Evolutionary conservation across 2,888 invertebrate genomes (phyloP).

Genomic region (Globia sparganii): DNA sequence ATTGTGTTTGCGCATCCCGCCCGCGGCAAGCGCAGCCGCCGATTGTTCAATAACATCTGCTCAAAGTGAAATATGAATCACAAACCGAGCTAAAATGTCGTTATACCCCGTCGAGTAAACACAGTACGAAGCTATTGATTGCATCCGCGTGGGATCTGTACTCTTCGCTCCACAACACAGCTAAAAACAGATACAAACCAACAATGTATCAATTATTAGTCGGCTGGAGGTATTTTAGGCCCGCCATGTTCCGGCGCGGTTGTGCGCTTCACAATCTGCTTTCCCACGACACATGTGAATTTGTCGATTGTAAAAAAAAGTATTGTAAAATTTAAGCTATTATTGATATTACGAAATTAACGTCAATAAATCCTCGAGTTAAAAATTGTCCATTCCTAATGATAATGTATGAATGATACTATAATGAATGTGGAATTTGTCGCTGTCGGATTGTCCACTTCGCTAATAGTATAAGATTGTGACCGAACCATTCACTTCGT

Average conservation of each 20-base stretch:
- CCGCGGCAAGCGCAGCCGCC: slow-evolving; percentile 60
- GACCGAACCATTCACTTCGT: slow-evolving; percentile 77
- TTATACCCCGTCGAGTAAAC: slow-evolving; percentile 47
- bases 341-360: slow-evolving; percentile 75
- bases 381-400: slow-evolving; percentile 82
- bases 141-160: slow-evolving; percentile 62
- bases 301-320: slow-evolving; percentile 75
- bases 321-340: slow-evolving; percentile 72
- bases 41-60: slow-evolving; percentile 50
- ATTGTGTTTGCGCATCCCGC: slow-evolving; percentile 54
- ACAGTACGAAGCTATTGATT: slow-evolving; percentile 61
- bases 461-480: slow-evolving; percentile 76
- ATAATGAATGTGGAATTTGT: slow-evolving; percentile 68
- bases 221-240: slow-evolving; percentile 50
- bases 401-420: slow-evolving; percentile 72
- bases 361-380: slow-evolving; percentile 75
- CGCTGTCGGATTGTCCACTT: slow-evolving; percentile 84
- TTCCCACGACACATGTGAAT: slow-evolving; percentile 62
- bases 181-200: slow-evolving; percentile 59
- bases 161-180: slow-evolving; percentile 44
- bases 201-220: slow-evolving; percentile 39
- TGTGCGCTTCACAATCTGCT: slow-evolving; percentile 56
- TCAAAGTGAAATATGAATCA: slow-evolving; percentile 46
- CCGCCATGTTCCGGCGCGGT: slow-evolving; percentile 27
- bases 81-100: slow-evolving; percentile 42